Conservation (phyloP, 1,140 invertebrate genomes). For the Bombus soroeensis region DNA sequence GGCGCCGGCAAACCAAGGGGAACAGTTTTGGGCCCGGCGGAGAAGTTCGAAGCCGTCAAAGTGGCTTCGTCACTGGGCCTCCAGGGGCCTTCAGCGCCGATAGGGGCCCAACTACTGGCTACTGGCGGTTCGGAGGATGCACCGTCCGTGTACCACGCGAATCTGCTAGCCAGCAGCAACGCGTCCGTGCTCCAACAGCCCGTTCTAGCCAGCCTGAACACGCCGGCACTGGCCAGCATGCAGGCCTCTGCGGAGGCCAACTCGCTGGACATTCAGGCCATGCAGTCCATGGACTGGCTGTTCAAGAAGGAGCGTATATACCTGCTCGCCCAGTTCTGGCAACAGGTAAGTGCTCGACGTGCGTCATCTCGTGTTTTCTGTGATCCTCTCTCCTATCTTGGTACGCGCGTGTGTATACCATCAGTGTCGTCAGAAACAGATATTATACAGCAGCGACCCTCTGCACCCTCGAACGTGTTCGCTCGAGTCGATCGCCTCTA, state of each 20-base stretch:
- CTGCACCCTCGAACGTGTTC: not conserved
- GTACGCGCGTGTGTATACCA: not conserved
- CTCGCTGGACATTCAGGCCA: conserved; percentile 88
- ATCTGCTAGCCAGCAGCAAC: conserved; percentile 81
- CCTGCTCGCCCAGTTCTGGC: conserved; percentile 95
- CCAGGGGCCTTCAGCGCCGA: conserved; percentile 82
- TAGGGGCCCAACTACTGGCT: conserved; percentile 82
- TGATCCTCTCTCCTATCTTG: not conserved
- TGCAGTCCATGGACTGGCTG: conserved; percentile 97
- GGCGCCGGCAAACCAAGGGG: conserved; percentile 62
- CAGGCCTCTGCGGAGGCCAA: conserved; percentile 87
- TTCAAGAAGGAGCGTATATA: conserved; percentile 97
- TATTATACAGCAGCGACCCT: not conserved
- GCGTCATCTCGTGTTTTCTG: not conserved
- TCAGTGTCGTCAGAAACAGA: not conserved
- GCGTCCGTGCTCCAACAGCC: conserved; percentile 79
- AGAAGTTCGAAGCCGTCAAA: conserved; percentile 82
- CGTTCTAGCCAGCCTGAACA: conserved; percentile 77
- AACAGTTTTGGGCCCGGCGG: conserved; percentile 77
- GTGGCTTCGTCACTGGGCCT: conserved; percentile 83
- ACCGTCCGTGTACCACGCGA: conserved; percentile 79
- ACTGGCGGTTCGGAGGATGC: conserved; percentile 78
- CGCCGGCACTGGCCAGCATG: conserved; percentile 86
- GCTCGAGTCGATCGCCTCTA: not conserved
- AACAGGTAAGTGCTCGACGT: conserved; percentile 85